Base-by-base conservation (phyloP, 1,140 invertebrate species). In the Drosophila ficusphila region DNA sequence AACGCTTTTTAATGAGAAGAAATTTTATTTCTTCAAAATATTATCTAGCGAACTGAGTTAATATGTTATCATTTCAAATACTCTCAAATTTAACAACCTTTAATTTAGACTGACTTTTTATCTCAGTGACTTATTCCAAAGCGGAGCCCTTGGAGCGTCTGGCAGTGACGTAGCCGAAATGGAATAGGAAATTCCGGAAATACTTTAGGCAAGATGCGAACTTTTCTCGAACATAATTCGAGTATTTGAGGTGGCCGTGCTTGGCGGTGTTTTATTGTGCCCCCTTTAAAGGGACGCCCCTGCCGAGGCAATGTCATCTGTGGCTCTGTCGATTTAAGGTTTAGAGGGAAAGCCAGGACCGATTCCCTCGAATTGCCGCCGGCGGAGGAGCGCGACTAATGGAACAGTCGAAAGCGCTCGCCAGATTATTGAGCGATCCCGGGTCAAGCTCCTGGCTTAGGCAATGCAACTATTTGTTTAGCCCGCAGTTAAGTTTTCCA, bases 381-480 rank as follows among this genome's bases (percentile, higher is more conserved):
- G 38, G 48, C 34, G 33, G 69, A 73, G 76, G 23, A 1, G 34
- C 44, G 29, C 27, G 54, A 42, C 68, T 79, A 73, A 73, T 79
- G 76, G 76, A 48, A 61, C 36, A 56, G 76, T 65, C 69, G 60
- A 67, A 57, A 79, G 16, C 61, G 51, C 23, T 61, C 33, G 62
- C 41, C 46, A 48, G 69, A 62, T 68, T 74, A 69, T 48, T 34
- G 54, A 47, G 61, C 54, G 46, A 51, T 53, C 27, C 58, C 65
- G 58, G 76, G 51, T 73, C 69, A 79, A 74, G 42, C 38, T 64
- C 42, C 42, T 18, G 62, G 34, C 44, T 62, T 49, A 36, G 52
- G 65, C 67, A 49, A 71, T 71, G 65, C 42, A 36, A 58, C 38
- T 60, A 71, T 71, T 71, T 71, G 67, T 48, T 60, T 49, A 71